These are phyloP conservation scores for Pristionchus japonicus DNA, from an alignment of 2,888 invertebrate genomes.

Conservation along the genomic window DNA sequence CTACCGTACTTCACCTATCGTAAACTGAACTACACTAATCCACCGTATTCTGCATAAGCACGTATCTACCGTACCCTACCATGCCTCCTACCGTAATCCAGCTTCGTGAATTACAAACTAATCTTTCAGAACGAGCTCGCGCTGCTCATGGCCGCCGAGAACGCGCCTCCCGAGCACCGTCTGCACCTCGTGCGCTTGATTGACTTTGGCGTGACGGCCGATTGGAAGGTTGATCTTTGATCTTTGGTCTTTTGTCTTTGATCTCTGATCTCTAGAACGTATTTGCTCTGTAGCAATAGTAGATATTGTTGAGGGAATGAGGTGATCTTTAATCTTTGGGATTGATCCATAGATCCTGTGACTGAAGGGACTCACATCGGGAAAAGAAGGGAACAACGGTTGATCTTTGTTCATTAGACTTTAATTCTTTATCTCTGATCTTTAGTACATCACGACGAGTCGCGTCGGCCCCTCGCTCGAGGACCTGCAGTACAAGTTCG, in stretches of 20 bases:
- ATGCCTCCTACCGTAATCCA: too few relatives aligned
- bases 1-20: not conserved
- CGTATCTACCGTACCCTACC: too few relatives aligned
- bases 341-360: too few relatives aligned
- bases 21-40: not conserved
- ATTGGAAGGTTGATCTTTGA: constrained; percentile 1
- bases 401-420: too few relatives aligned
- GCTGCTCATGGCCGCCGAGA: not conserved
- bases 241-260: not conserved
- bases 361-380: too few relatives aligned
- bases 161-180: not conserved
- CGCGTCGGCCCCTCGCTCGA: constrained; percentile 6
- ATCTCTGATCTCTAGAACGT: not conserved
- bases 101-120: too few relatives aligned
- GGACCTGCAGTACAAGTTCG: constrained; percentile 14
- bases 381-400: too few relatives aligned
- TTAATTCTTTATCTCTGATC: constrained; percentile 3
- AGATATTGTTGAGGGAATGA: not conserved
- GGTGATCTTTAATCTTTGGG: not conserved
- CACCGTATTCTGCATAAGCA: not conserved
- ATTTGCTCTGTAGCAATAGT: not conserved
- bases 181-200: not conserved
- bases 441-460: constrained; percentile 3
- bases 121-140: constrained; percentile 1
- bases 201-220: not conserved